Evolutionary conservation across 2,888 invertebrate species (phyloP).

Genomic region (Lochmaea capreae): DNA sequence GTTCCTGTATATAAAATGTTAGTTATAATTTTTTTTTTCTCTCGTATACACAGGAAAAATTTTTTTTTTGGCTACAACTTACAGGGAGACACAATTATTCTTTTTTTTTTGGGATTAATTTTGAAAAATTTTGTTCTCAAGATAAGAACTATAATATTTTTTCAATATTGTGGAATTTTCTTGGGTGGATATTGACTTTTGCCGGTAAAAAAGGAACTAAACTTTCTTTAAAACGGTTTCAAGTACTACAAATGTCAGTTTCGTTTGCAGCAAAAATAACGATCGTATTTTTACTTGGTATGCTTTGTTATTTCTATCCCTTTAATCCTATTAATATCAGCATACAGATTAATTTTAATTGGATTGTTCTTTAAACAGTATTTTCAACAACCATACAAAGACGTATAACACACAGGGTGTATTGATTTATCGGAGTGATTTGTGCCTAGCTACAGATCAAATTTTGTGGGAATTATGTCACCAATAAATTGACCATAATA

Average conservation of each 20-base stretch:
- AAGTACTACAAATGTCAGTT: neutral
- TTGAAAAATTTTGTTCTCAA: too few relatives aligned
- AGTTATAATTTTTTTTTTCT: too few relatives aligned
- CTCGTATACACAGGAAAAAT: too few relatives aligned
- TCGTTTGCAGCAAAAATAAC: neutral
- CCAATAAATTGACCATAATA: slow-evolving; percentile 12
- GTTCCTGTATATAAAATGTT: too few relatives aligned
- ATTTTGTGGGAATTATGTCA: neutral
- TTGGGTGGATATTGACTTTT: neutral
- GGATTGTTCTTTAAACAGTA: neutral
- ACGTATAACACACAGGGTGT: neutral
- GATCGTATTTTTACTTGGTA: neutral
- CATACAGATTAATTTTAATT: slow-evolving; percentile 12
- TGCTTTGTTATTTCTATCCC: neutral
- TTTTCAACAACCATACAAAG: neutral
- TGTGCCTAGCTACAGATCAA: too few relatives aligned
- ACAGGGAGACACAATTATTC: too few relatives aligned
- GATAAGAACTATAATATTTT: too few relatives aligned
- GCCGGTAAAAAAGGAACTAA: neutral
- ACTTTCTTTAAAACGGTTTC: slow-evolving; percentile 11
- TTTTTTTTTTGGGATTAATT: too few relatives aligned
- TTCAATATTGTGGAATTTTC: too few relatives aligned
- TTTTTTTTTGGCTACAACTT: too few relatives aligned
- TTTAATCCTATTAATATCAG: neutral
- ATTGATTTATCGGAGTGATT: too few relatives aligned